Percentiles rank a stretch among this genome's conserved stretches.
phyloP scores from a whole-genome alignment of 2,797 vertebrate species.

The Bradypodion ventrale region DNA sequence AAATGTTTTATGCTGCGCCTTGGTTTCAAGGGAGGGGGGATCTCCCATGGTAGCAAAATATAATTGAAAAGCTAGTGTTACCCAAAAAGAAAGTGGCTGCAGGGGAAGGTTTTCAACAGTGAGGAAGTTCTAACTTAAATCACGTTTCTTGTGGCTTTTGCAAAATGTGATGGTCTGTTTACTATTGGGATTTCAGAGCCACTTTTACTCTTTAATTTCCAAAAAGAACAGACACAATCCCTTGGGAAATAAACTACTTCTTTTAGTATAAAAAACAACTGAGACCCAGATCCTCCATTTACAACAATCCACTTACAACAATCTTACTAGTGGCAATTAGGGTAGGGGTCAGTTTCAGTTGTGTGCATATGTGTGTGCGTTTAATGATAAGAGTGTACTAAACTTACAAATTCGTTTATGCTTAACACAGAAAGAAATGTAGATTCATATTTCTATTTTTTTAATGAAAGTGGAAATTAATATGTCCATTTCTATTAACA shows the following conservation, averaged over 20 bases:
- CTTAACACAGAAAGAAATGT: too few relatives aligned
- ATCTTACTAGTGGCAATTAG: background rate
- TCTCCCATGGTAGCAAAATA: constrained; percentile 61
- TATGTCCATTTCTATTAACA: too few relatives aligned
- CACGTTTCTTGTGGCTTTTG: constrained; percentile 54
- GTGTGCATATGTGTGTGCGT: too few relatives aligned
- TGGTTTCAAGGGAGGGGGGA: too few relatives aligned
- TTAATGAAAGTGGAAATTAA: too few relatives aligned
- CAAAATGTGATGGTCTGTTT: background rate
- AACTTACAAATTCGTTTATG: too few relatives aligned
- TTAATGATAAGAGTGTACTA: too few relatives aligned
- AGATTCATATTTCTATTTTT: too few relatives aligned
- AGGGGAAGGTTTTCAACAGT: constrained; percentile 73
- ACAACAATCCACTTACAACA: background rate
- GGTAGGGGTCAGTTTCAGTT: too few relatives aligned
- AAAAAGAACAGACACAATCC: background rate
- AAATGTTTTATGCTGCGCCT: constrained; percentile 76
- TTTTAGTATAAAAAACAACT: background rate
- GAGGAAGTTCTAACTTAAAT: constrained; percentile 59
- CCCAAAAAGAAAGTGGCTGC: constrained; percentile 66
- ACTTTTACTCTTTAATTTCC: background rate
- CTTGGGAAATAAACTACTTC: background rate
- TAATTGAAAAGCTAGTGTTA: constrained; percentile 78
- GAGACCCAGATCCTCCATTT: background rate
- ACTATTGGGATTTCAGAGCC: background rate